A percentile compares a stretch with the other conserved stretches of the same genome.
Conservation (phyloP, 2,888 invertebrate species). For the Octonoba sinensis region DNA sequence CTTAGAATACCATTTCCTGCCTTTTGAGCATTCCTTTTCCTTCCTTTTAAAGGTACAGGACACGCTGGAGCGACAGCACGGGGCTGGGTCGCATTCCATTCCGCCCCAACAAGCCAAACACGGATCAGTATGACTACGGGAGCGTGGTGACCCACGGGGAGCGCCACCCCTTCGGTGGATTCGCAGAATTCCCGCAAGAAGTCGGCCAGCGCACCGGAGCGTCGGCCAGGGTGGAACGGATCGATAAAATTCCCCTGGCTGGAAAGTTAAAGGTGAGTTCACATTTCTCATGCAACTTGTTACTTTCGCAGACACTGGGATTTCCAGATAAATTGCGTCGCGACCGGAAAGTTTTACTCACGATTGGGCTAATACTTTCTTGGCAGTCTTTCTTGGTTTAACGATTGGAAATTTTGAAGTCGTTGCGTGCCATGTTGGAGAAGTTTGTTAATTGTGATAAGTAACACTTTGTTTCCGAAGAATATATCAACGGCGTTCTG, state of each 20-base stretch:
- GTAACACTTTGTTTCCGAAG: no score
- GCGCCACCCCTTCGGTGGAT: constrained; percentile 46
- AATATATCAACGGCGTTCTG: no score
- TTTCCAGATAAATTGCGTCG: no score
- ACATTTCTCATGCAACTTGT: neutral
- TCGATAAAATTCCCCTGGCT: constrained; percentile 53
- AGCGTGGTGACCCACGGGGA: constrained; percentile 41
- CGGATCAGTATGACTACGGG: constrained; percentile 49
- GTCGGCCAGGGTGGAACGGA: constrained; percentile 46
- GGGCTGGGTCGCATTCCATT: constrained; percentile 55
- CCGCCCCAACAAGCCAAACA: constrained; percentile 37
- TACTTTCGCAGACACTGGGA: no score
- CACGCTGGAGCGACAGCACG: constrained; percentile 47
- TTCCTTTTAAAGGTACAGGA: constrained; percentile 30
- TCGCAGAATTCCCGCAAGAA: constrained; percentile 54
- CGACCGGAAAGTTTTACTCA: no score
- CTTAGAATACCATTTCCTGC: no score
- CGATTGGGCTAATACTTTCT: no score
- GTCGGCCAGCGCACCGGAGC: constrained; percentile 42
- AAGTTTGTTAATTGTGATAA: no score
- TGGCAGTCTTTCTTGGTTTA: no score
- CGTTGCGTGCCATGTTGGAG: no score
- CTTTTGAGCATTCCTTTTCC: no score
- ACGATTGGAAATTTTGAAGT: no score
- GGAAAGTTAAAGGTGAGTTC: constrained; percentile 54